Conservation (phyloP, 2,888 invertebrate species). For the Periphyllus acericola region DNA sequence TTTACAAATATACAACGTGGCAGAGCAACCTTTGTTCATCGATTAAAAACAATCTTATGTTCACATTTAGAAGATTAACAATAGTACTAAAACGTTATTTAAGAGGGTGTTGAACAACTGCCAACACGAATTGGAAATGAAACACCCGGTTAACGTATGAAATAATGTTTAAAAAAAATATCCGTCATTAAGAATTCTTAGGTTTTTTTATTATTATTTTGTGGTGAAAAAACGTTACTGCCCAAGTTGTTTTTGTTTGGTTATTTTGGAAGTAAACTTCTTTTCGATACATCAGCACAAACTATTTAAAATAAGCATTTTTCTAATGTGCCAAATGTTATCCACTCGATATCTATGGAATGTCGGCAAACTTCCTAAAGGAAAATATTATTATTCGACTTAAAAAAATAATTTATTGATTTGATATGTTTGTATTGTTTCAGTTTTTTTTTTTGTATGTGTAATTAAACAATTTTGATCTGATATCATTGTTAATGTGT, state of each 20-base stretch:
- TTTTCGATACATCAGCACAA: constrained; percentile 23
- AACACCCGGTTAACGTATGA: constrained; percentile 47
- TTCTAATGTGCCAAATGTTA: constrained; percentile 17
- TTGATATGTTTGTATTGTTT: constrained; percentile 30
- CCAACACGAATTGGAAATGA: constrained; percentile 40
- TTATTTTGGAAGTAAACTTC: constrained; percentile 18
- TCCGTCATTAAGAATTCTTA: constrained; percentile 1
- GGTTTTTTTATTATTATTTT: background rate
- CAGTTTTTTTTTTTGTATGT: constrained; percentile 3
- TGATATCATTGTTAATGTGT: constrained; percentile 53
- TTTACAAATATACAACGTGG: background rate
- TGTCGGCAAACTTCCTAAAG: constrained; percentile 35
- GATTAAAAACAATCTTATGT: constrained; percentile 5
- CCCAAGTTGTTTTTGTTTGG: background rate
- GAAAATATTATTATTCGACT: constrained; percentile 34
- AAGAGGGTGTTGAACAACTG: constrained; percentile 38
- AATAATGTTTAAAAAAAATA: constrained; percentile 3
- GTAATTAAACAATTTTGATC: constrained; percentile 57
- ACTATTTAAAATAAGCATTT: constrained; percentile 30
- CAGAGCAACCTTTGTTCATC: background rate
- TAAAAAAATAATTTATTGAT: constrained; percentile 27
- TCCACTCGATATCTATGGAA: constrained; percentile 42
- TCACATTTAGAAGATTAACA: constrained; percentile 19
- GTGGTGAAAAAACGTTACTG: background rate
- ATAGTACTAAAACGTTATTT: constrained; percentile 16